These are phyloP conservation scores for Helicoverpa armigera DNA, from an alignment of 1,140 invertebrate species.

Conservation along the genomic window DNA sequence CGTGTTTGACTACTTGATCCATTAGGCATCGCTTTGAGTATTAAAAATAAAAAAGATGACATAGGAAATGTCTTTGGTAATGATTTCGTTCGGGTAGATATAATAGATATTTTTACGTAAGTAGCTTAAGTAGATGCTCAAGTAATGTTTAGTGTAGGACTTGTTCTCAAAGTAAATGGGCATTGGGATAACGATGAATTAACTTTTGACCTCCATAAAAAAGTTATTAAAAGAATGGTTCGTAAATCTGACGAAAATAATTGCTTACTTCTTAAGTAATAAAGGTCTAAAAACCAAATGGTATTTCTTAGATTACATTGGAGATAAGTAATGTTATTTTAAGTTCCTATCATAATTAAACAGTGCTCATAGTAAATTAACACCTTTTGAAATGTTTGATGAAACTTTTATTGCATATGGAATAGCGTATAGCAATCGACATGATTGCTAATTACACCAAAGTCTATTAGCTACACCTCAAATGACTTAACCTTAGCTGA, in stretches of 20 bases:
- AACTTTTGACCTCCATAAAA: slow-evolving; percentile 39
- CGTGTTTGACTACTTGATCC: slow-evolving; percentile 62
- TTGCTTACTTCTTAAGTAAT: neutral
- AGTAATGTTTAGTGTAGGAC: slow-evolving; percentile 11
- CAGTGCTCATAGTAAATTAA: too few relatives aligned
- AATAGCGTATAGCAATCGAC: too few relatives aligned
- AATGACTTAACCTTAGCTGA: neutral
- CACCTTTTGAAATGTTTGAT: too few relatives aligned
- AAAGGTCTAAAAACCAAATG: neutral
- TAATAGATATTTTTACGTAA: slow-evolving; percentile 44
- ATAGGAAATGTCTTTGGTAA: slow-evolving; percentile 56
- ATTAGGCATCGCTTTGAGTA: slow-evolving; percentile 64
- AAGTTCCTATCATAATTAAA: too few relatives aligned
- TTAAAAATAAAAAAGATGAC: slow-evolving; percentile 67
- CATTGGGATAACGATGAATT: slow-evolving; percentile 28
- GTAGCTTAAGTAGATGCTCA: slow-evolving; percentile 44
- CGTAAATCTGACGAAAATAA: slow-evolving; percentile 6
- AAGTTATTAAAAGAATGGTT: slow-evolving; percentile 27
- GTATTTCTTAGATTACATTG: too few relatives aligned
- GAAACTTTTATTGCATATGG: too few relatives aligned
- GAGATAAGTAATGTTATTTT: too few relatives aligned
- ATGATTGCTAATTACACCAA: too few relatives aligned
- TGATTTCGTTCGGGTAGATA: slow-evolving; percentile 54
- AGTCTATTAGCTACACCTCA: too few relatives aligned
- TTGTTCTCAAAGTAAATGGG: slow-evolving; percentile 23